Percentiles rank a stretch among this genome's conserved stretches.
Conservation (phyloP, 2,797 vertebrate genomes). For the Hylomyscus alleni region DNA sequence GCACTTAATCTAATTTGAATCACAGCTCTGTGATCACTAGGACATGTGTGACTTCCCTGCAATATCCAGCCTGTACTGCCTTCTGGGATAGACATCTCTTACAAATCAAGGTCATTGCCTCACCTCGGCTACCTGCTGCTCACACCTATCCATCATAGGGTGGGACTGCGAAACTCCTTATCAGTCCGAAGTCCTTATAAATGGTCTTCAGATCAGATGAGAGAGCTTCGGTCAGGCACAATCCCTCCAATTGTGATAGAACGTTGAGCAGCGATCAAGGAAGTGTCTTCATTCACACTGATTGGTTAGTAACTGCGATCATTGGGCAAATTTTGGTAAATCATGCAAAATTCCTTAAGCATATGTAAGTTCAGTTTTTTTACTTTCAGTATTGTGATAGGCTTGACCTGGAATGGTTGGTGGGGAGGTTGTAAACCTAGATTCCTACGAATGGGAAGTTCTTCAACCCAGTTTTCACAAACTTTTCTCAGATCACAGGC, state of each 20-base stretch:
- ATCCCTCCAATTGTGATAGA: background rate
- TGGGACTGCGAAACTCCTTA: conserved; percentile 66
- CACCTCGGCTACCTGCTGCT: background rate
- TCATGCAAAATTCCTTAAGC: background rate
- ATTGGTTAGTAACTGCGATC: background rate
- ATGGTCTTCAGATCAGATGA: conserved; percentile 26
- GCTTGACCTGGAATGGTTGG: background rate
- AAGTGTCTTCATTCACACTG: background rate
- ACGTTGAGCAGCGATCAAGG: conserved; percentile 12
- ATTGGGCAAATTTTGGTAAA: background rate
- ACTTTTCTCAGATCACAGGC: background rate
- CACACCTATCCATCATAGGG: background rate
- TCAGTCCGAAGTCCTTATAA: background rate
- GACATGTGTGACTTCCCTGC: background rate
- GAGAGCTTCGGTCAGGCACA: conserved; percentile 17
- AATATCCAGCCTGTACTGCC: background rate
- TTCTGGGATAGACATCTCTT: conserved; percentile 23
- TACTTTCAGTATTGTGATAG: background rate
- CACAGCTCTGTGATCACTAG: background rate
- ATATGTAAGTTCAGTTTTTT: conserved; percentile 54
- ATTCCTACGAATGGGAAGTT: background rate
- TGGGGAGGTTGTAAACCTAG: background rate
- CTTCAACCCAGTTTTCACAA: background rate
- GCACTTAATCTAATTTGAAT: conserved; percentile 15
- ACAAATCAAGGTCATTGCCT: conserved; percentile 1